Evolutionary conservation across 2,888 invertebrate genomes (phyloP).

Genomic region (Ectemnius continuus): DNA sequence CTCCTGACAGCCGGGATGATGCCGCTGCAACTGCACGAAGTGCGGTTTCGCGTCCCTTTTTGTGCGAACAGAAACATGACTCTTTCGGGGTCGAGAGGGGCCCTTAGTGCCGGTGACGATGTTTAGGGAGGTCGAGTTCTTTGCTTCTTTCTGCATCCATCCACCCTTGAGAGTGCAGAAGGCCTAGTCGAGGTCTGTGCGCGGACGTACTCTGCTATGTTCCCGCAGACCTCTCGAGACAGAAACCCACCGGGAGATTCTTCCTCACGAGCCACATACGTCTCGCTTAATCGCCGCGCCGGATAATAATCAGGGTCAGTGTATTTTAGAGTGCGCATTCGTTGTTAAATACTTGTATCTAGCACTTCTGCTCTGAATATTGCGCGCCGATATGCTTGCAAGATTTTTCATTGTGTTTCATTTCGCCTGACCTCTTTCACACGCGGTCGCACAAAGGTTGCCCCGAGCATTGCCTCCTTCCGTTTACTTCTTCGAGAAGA

Average conservation of each 20-base stretch:
- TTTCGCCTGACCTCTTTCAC: constrained; percentile 54
- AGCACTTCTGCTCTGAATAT: constrained; percentile 33
- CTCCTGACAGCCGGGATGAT: constrained; percentile 12
- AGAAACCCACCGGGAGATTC: neutral
- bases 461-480: constrained; percentile 44
- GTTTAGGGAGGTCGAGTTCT: constrained; percentile 52
- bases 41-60: constrained; percentile 68
- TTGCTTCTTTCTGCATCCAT: constrained; percentile 52
- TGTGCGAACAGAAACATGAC: constrained; percentile 66
- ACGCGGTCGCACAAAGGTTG: constrained; percentile 55
- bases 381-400: constrained; percentile 14
- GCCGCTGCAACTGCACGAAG: constrained; percentile 36
- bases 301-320: constrained; percentile 46
- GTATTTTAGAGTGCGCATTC: constrained; percentile 35
- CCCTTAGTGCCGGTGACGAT: constrained; percentile 43
- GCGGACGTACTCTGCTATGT: neutral
- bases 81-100: constrained; percentile 35
- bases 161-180: constrained; percentile 8
- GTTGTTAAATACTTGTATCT: constrained; percentile 35
- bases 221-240: constrained; percentile 5
- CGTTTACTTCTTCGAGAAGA: constrained; percentile 51
- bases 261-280: constrained; percentile 6
- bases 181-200: neutral
- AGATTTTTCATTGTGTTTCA: constrained; percentile 51
- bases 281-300: constrained; percentile 7